Evolutionary conservation across 2,888 invertebrate genomes (phyloP).

Genomic region (Hypomecis punctinalis): DNA sequence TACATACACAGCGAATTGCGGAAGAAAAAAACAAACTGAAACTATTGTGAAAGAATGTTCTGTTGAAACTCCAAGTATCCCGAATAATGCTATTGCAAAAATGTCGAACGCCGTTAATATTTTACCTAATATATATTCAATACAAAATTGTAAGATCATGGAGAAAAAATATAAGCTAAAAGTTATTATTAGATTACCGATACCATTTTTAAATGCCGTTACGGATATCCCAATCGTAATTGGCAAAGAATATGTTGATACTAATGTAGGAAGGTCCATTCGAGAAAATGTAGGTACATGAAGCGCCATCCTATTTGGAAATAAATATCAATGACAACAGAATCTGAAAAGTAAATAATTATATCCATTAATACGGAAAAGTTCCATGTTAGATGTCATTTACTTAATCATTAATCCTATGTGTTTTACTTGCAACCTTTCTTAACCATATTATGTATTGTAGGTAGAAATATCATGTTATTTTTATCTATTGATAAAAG

Average conservation of each 20-base stretch:
- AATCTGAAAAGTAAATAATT: background rate
- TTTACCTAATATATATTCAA: conserved; percentile 41
- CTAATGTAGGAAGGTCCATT: background rate
- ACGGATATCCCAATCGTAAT: conserved; percentile 49
- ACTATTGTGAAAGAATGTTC: conserved; percentile 34
- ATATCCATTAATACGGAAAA: conserved; percentile 5
- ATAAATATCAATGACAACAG: background rate
- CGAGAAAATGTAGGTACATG: background rate
- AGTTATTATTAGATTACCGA: conserved; percentile 46
- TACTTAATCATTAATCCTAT: too few relatives aligned
- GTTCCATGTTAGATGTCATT: background rate
- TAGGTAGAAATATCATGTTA: background rate
- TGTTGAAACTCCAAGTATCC: conserved; percentile 34
- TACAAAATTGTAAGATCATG: conserved; percentile 48
- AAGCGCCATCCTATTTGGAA: background rate
- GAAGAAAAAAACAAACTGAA: conserved; percentile 10
- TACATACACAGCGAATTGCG: conserved; percentile 41
- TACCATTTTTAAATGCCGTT: conserved; percentile 44
- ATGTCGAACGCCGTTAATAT: conserved; percentile 40
- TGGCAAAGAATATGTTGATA: conserved; percentile 31
- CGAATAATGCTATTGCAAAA: conserved; percentile 37
- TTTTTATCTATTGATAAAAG: background rate
- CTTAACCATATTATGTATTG: background rate
- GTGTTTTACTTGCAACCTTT: background rate
- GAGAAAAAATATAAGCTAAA: conserved; percentile 44